phyloP scores from a whole-genome alignment of 1,140 invertebrate genomes.

The Camponotus pennsylvanicus region DNA sequence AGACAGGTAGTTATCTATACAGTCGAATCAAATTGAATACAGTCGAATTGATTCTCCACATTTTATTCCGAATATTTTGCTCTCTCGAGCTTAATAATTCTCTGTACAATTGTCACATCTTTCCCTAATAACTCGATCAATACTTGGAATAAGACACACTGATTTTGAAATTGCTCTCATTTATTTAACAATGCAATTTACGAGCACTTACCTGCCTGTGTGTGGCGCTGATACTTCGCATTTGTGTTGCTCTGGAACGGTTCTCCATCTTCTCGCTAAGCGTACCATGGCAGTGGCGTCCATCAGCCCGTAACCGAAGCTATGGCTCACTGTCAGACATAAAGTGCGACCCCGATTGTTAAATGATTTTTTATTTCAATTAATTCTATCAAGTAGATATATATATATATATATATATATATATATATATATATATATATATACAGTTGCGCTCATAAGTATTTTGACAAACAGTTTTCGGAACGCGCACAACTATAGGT shows the following conservation, averaged over 20 bases:
- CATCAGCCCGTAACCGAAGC: constrained; percentile 98
- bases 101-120: not conserved
- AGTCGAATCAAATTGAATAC: constrained; percentile 5
- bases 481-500: no score
- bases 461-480: no score
- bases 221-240: constrained; percentile 93
- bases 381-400: not conserved
- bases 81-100: not conserved
- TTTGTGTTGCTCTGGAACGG: constrained; percentile 94
- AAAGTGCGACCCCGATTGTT: not conserved
- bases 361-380: not conserved
- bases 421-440: not conserved
- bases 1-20: constrained; percentile 29
- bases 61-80: not conserved
- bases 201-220: constrained; percentile 88
- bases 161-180: not conserved
- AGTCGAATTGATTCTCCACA: not conserved
- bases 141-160: not conserved
- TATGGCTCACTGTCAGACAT: constrained; percentile 90
- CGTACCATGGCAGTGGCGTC: constrained; percentile 97
- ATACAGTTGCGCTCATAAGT: no score
- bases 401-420: not conserved
- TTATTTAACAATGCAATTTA: constrained; percentile 15
- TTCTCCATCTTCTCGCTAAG: constrained; percentile 93
- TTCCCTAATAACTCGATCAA: not conserved